These are phyloP conservation scores for Neria commutata DNA, from an alignment of 2,888 invertebrate species.

Conservation along the genomic window DNA sequence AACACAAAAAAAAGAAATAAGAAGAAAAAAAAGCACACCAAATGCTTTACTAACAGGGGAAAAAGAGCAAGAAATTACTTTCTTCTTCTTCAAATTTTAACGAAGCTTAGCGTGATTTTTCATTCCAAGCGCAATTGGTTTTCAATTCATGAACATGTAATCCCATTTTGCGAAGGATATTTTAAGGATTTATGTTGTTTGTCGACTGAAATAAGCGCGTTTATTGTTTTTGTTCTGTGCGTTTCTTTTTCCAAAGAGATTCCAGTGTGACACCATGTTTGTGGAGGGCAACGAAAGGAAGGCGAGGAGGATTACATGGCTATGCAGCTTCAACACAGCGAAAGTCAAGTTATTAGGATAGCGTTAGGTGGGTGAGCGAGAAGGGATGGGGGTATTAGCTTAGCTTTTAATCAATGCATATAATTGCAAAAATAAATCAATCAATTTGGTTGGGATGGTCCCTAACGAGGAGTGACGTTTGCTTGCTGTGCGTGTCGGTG, in stretches of 20 bases:
- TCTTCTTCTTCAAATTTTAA: constrained; percentile 28
- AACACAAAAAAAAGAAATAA: too few relatives aligned
- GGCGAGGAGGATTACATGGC: background rate
- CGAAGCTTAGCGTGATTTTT: constrained; percentile 43
- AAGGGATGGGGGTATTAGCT: too few relatives aligned
- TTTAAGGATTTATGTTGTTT: constrained; percentile 51
- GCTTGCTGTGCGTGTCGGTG: background rate
- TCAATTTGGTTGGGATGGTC: constrained; percentile 45
- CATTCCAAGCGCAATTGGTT: constrained; percentile 52
- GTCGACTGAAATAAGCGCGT: background rate
- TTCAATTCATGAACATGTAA: constrained; percentile 52
- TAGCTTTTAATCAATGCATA: constrained; percentile 52
- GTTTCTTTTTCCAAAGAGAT: background rate
- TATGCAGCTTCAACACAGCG: background rate
- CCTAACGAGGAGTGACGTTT: constrained; percentile 48
- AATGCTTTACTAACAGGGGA: too few relatives aligned
- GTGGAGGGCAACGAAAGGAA: background rate
- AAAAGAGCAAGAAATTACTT: constrained; percentile 6
- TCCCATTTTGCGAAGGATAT: constrained; percentile 51
- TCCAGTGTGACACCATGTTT: background rate
- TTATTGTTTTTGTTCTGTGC: constrained; percentile 7
- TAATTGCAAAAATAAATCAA: constrained; percentile 55
- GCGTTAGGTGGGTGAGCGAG: constrained; percentile 4
- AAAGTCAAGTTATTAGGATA: background rate
- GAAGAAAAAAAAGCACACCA: background rate